Evolutionary conservation across 2,113 vertebrate genomes (phyloP), one percentile per base, ranked within the genome.

Genomic region (Rhinogobius similis): DNA sequence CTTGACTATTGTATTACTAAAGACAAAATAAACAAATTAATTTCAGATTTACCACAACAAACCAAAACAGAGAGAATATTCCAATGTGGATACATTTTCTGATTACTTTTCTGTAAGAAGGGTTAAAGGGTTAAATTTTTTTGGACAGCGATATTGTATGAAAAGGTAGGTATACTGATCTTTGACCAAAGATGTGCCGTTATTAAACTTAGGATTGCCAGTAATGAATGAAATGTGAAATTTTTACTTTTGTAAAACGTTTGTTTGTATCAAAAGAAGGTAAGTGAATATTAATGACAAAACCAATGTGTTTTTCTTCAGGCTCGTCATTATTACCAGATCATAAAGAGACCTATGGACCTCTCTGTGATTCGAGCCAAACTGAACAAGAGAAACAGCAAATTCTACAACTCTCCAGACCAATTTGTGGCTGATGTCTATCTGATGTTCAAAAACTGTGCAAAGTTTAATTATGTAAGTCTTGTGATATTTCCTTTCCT

Each of bases 321-420:
- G 97, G 97, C 97, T 56, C 96, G 94, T 12, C 98, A 99, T 92
- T 99, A 99, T 88, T 99, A 98, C 87, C 97, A 99, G 93, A 99
- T 99, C 87, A 98, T 99, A 87, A 99, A 98, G 92, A 94, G 91
- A 77, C 98, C 98, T n/a, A 98, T 99, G 95, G 98, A 99, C 87
- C 90, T 99, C 83, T 97, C 96, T 1, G 93, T 94, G 72, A 96
- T 99, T 79, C 87, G 94, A 62, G 95, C 91, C 83, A 96, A 94
- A 64, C 94, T 99, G 59, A 94, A 91, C 70, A 97, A 94, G 87
- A 94, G 88, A 70, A 93, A 93, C 65, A 87, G 92, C 9, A 89
- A 75, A 24, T 94, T 94, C 87, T 99, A 99, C 46, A 93, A 77
- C 79, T 93, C 93, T 20, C 87, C 94, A 0, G 93, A 95, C 27